These are phyloP conservation scores for Sisyra nigra DNA, from an alignment of 2,888 invertebrate genomes.

Conservation along the genomic window DNA sequence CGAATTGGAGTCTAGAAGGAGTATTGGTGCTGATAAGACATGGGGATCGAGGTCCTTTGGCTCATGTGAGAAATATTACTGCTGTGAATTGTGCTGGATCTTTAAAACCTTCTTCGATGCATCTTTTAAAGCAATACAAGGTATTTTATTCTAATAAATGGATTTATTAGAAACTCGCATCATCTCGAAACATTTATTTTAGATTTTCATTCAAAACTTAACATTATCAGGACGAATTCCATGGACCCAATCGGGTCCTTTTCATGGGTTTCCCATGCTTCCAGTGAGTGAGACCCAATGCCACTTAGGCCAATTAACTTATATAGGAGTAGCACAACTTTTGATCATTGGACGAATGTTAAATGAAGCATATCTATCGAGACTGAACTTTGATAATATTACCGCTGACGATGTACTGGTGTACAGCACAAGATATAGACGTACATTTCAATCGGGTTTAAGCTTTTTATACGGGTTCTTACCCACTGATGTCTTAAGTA, in stretches of 20 bases:
- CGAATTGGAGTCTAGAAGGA: constrained; percentile 48
- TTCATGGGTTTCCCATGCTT: constrained; percentile 68
- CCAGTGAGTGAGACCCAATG: constrained; percentile 53
- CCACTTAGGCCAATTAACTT: constrained; percentile 73
- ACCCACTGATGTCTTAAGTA: constrained; percentile 45
- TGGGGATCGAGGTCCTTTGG: constrained; percentile 78
- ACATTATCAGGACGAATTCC: constrained; percentile 42
- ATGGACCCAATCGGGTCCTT: constrained; percentile 66
- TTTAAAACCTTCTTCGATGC: constrained; percentile 15
- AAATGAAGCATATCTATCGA: constrained; percentile 37
- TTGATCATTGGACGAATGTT: constrained; percentile 59
- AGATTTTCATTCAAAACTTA: constrained; percentile 40
- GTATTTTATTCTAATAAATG: constrained; percentile 17
- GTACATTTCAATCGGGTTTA: constrained; percentile 83
- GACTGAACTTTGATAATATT: constrained; percentile 26
- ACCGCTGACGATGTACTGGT: constrained; percentile 43
- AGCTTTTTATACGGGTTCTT: constrained; percentile 61
- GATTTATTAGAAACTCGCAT: too few relatives aligned
- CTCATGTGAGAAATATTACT: constrained; percentile 63
- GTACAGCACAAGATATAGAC: constrained; percentile 68
- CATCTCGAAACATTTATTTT: too few relatives aligned
- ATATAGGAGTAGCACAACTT: constrained; percentile 67
- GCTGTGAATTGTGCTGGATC: constrained; percentile 54
- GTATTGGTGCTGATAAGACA: constrained; percentile 67
- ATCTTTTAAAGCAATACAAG: constrained; percentile 23